Evolutionary conservation across 1,140 invertebrate genomes (phyloP).

Genomic region (Ruditapes philippinarum): DNA sequence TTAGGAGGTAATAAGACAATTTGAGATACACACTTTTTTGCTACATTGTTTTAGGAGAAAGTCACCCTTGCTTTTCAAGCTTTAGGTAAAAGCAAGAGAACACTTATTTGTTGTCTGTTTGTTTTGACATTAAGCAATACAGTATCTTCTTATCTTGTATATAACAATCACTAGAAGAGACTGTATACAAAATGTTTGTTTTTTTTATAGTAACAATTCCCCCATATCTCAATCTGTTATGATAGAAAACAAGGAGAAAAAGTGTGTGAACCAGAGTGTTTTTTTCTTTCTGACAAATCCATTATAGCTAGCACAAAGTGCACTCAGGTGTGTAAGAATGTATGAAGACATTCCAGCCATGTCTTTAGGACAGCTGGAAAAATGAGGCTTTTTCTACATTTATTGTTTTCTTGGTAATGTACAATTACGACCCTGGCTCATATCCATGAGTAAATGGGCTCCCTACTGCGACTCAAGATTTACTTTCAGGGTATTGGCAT

Average conservation of each 20-base stretch:
- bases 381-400: background rate
- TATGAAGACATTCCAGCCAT: background rate
- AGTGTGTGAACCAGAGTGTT: background rate
- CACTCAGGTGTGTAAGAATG: background rate
- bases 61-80: too few relatives aligned
- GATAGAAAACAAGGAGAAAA: background rate
- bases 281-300: background rate
- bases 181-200: background rate
- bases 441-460: conserved; percentile 33
- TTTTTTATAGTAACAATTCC: background rate
- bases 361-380: conserved; percentile 45
- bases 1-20: too few relatives aligned
- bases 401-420: conserved; percentile 46
- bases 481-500: background rate
- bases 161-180: background rate
- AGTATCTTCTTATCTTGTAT: background rate
- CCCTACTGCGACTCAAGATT: background rate
- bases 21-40: too few relatives aligned
- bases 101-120: background rate
- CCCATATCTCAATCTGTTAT: background rate
- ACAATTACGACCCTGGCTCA: conserved; percentile 3
- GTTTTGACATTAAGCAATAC: background rate
- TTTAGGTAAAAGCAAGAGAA: too few relatives aligned
- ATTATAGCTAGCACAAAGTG: background rate
- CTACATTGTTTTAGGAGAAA: too few relatives aligned